phyloP scores from a whole-genome alignment of 1,140 invertebrate genomes.

The Orchestia grillus region DNA sequence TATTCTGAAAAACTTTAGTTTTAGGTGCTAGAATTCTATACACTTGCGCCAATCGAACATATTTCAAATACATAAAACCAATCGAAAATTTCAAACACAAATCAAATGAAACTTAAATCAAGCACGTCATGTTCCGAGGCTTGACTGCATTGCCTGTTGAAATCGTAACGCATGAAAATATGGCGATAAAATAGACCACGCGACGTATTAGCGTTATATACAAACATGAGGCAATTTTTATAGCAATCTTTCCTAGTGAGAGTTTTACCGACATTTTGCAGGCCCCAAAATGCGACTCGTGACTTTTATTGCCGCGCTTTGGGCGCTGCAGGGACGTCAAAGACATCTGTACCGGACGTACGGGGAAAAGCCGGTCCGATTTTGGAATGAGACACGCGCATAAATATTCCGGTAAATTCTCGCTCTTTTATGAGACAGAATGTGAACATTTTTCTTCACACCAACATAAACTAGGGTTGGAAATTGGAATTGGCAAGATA shows the following conservation, averaged over 20 bases:
- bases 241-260: neutral
- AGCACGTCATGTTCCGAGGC: no score
- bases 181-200: neutral
- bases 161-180: neutral
- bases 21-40: no score
- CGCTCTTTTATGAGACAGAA: neutral
- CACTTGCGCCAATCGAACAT: no score
- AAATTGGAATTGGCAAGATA: no score
- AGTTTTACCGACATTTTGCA: neutral
- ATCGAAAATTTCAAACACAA: no score
- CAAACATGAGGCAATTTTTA: neutral
- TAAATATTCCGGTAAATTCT: neutral
- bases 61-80: no score
- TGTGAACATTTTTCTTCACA: neutral
- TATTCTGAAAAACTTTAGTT: no score
- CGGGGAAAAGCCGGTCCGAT: no score
- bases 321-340: neutral
- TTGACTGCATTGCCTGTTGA: no score
- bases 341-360: neutral
- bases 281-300: neutral
- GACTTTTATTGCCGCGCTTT: neutral
- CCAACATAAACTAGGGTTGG: neutral
- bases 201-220: neutral
- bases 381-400: neutral
- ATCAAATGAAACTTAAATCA: no score